phyloP scores from a whole-genome alignment of 2,888 invertebrate species.

The Phyto melanocephala region DNA sequence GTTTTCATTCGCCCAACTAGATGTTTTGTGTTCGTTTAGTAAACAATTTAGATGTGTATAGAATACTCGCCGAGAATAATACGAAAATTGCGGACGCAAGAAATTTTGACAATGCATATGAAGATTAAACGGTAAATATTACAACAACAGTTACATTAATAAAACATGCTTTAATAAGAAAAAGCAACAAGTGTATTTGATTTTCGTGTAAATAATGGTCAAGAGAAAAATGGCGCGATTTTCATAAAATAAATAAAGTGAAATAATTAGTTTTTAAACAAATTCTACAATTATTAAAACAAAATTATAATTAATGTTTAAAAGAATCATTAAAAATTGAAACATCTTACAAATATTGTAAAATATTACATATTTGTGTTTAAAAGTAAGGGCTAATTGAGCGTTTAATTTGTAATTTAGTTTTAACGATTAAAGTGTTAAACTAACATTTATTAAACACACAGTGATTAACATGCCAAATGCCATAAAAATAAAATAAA shows the following conservation, averaged over 20 bases:
- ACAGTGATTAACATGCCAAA: not conserved
- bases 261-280: too few species aligned
- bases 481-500: not conserved
- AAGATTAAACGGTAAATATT: not conserved
- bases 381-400: not conserved
- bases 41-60: conserved; percentile 21
- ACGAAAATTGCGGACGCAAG: conserved; percentile 5
- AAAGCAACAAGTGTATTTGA: conserved; percentile 38
- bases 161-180: not conserved
- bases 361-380: too few species aligned
- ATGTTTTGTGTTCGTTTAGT: conserved; percentile 35
- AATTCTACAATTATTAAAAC: too few species aligned
- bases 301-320: too few species aligned
- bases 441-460: not conserved
- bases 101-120: not conserved
- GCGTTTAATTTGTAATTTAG: not conserved
- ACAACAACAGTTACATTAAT: not conserved
- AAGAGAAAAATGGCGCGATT: not conserved
- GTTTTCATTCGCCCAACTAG: conserved; percentile 23
- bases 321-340: too few species aligned
- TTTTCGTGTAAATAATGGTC: not conserved
- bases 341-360: too few species aligned
- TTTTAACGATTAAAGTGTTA: not conserved
- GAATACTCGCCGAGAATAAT: conserved; percentile 19
- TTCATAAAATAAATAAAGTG: too few species aligned